Conservation (phyloP, 2,888 invertebrate species). For the Drosophila lacicola region DNA sequence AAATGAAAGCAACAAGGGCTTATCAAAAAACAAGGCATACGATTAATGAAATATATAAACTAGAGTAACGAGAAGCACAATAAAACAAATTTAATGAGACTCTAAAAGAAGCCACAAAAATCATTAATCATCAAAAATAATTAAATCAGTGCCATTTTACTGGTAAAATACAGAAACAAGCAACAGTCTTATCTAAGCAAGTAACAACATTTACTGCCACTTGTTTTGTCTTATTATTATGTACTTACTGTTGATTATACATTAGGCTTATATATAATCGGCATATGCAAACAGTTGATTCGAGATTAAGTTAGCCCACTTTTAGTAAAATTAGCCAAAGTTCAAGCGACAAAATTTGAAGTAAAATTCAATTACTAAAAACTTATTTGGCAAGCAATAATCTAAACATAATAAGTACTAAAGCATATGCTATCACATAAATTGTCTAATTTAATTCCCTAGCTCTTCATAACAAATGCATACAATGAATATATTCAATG, state of each 20-base stretch:
- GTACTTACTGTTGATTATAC: not conserved
- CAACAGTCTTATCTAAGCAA: not conserved
- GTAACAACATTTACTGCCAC: not conserved
- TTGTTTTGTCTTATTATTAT: not conserved
- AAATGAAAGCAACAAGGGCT: no score
- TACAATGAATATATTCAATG: conserved; percentile 37
- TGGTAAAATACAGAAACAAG: not conserved
- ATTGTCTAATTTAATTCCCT: conserved; percentile 37
- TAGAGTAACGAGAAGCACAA: no score
- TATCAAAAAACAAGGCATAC: no score
- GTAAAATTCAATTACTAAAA: conserved; percentile 29
- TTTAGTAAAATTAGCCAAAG: not conserved
- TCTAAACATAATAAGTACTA: conserved; percentile 12
- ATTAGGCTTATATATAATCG: not conserved
- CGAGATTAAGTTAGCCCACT: not conserved
- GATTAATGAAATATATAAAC: no score
- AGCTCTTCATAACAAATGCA: conserved; percentile 38
- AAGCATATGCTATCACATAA: conserved; percentile 6
- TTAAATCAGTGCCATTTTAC: no score
- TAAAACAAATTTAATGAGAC: no score
- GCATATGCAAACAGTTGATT: not conserved
- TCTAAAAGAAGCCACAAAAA: no score
- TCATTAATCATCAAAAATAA: no score
- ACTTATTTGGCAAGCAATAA: conserved; percentile 9
- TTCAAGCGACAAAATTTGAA: not conserved